These are phyloP conservation scores for Heterocephalus glaber DNA, from an alignment of 2,113 vertebrate genomes.

Conservation along the genomic window DNA sequence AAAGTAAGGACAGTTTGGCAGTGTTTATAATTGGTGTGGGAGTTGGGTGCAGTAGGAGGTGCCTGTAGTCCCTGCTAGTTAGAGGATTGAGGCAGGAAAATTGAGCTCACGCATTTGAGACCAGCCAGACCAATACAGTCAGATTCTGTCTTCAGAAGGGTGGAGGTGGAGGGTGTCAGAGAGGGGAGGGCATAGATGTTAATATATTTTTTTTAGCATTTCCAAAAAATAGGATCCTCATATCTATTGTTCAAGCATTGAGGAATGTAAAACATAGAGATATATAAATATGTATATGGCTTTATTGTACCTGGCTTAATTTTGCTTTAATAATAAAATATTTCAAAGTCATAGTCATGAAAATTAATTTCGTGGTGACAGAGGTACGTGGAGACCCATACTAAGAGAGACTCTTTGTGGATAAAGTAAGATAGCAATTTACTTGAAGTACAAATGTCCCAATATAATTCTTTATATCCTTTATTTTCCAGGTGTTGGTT, in stretches of 20 bases:
- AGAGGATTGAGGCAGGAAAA: neutral
- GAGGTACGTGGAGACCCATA: neutral
- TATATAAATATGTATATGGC: neutral
- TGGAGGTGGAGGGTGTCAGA: neutral
- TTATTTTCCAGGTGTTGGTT: conserved; percentile 92
- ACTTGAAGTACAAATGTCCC: neutral
- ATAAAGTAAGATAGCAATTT: neutral
- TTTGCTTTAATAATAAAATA: conserved; percentile 41
- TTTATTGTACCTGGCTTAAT: neutral
- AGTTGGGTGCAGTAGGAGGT: neutral
- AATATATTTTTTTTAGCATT: neutral
- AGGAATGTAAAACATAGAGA: neutral
- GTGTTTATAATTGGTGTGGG: neutral
- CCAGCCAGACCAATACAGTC: too few species aligned
- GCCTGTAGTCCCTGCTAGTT: neutral
- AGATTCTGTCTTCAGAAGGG: neutral
- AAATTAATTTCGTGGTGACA: neutral
- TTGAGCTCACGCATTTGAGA: neutral
- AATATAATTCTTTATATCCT: neutral
- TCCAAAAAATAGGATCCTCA: neutral
- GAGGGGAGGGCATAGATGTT: neutral
- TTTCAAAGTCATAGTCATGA: conserved; percentile 4
- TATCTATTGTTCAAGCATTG: neutral
- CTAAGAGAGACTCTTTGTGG: neutral
- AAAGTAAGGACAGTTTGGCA: neutral